Evolutionary conservation across 1,140 invertebrate genomes (phyloP).

Genomic region (Drosophila rhopaloa): DNA sequence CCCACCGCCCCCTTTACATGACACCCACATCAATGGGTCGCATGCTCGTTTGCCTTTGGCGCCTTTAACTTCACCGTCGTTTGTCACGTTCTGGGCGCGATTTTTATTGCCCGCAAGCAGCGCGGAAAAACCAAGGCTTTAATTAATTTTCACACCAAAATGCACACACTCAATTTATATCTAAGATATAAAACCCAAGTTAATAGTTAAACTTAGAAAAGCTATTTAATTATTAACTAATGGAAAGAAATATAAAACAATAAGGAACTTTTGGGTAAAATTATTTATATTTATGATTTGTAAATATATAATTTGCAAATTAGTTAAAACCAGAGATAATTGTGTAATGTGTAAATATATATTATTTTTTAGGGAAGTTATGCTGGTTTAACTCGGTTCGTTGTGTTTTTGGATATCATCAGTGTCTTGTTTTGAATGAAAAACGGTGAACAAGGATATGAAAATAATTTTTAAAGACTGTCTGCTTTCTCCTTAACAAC

Average conservation of each 20-base stretch:
- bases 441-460: too few species aligned
- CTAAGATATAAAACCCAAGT: too few species aligned
- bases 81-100: constrained; percentile 72
- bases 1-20: not conserved
- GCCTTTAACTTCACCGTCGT: constrained; percentile 55
- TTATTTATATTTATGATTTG: not conserved
- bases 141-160: constrained; percentile 53
- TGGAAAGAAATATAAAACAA: too few species aligned
- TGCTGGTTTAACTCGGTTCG: too few species aligned
- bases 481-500: too few species aligned
- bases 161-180: not conserved
- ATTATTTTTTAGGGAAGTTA: too few species aligned
- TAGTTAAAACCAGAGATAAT: not conserved
- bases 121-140: constrained; percentile 41
- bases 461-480: too few species aligned
- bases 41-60: constrained; percentile 53
- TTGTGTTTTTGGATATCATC: too few species aligned
- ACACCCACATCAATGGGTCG: not conserved
- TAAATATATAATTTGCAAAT: not conserved
- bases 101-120: constrained; percentile 68
- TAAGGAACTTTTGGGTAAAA: too few species aligned
- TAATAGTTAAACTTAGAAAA: too few species aligned
- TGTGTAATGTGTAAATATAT: not conserved
- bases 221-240: too few species aligned
- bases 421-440: too few species aligned